phyloP scores from a whole-genome alignment of 2,113 vertebrate genomes.

The Myiagra hebetior region DNA sequence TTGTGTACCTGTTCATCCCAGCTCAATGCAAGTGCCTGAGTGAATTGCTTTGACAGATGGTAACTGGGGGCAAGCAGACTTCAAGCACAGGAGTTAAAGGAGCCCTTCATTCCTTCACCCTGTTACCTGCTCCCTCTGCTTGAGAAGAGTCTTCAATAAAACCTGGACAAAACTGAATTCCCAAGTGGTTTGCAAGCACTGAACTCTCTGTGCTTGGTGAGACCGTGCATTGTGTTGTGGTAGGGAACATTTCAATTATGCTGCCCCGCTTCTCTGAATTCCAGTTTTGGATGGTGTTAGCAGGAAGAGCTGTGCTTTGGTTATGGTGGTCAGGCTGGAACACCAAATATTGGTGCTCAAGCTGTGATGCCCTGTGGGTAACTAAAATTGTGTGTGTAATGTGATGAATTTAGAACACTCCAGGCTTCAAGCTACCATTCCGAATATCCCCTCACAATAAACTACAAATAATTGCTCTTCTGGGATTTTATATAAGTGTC shows the following conservation, averaged over 20 bases:
- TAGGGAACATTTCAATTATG: background rate
- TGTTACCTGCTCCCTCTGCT: background rate
- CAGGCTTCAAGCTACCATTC: background rate
- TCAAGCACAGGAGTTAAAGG: background rate
- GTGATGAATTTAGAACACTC: background rate
- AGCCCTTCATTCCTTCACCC: background rate
- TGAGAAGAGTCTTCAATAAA: background rate
- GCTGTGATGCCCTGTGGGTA: background rate
- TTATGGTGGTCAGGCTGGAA: background rate
- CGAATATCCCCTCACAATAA: background rate
- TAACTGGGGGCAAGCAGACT: background rate
- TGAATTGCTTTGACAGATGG: background rate
- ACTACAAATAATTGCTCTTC: background rate
- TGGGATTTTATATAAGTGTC: background rate
- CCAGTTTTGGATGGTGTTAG: background rate
- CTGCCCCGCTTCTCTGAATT: background rate
- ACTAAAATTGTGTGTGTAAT: background rate
- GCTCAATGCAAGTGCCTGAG: background rate
- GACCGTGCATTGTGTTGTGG: accelerated
- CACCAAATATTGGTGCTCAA: background rate
- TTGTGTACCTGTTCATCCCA: background rate
- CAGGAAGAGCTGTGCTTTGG: background rate
- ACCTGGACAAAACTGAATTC: background rate
- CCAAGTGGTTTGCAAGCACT: background rate
- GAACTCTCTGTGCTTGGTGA: background rate